Base-by-base conservation (phyloP, 1,140 invertebrate genomes). In the Xylocopa sonorina region DNA sequence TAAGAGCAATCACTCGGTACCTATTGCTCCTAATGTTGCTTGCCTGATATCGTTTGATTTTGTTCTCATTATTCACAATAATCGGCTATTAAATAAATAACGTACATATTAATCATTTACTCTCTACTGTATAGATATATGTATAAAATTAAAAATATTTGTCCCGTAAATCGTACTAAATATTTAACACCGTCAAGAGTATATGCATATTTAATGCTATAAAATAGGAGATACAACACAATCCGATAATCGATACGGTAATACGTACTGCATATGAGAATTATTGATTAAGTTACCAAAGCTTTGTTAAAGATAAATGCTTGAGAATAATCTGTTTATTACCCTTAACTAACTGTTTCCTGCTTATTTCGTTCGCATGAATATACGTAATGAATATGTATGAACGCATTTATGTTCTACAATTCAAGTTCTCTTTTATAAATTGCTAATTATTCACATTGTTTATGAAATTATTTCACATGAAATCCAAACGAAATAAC, bases 271-370 rank as follows among this genome's bases (percentile, higher is more conserved):
- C 10, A n/a, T n/a, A 14, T 46, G 12, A 50, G 62, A 48, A 51
- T 51, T 48, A 34, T 24, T n/a, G 66, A 50, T 78, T 41, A 38
- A 75, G 57, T 78, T 68, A 68, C 29, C 41, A 69, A 55, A 82
- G 50, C 29, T 58, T 34, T 63, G 60, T 55, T 51, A 38, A 72
- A 60, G 32, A 57, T 74, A 43, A 38, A 38, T 48, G 53, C 68
- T 58, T 63, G 69, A n/a, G n/a, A 85, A 87, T 41, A 53, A 73
- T 80, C 87, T 88, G 84, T 91, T 92, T 90, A 91, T 91, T 91
- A 83, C 85, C 71, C 80, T 89, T 91, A 92, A 92, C 84, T 84
- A 85, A 85, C 78, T 83, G 81, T 84, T 91, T 91, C 90, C 89
- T 91, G 88, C 86, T 89, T 90, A 53, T 55, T 64, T 73, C 58